Percentiles rank a stretch among this genome's conserved stretches.
phyloP scores from a whole-genome alignment of 35 echinoderm and acorn worm genomes.

The Ptychodera flava region DNA sequence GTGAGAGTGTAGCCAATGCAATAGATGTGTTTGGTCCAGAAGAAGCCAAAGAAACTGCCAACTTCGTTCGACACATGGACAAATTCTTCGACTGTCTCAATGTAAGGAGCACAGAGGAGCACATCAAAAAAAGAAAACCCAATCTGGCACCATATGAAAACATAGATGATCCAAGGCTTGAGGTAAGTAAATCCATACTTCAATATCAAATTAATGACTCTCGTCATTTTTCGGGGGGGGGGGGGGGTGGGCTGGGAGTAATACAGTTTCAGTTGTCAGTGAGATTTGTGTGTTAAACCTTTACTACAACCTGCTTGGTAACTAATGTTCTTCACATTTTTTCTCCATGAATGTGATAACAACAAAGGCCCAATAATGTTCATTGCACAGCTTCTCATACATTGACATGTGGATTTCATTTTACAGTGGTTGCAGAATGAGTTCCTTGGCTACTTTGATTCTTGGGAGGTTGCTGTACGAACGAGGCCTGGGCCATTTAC shows the following conservation, averaged over 20 bases:
- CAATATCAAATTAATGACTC: too few species aligned
- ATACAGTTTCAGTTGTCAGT: too few species aligned
- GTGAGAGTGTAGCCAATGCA: conserved; percentile 46
- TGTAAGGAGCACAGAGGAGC: conserved; percentile 6
- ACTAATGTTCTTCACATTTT: too few species aligned
- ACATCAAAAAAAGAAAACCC: conserved; percentile 8
- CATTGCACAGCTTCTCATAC: too few species aligned
- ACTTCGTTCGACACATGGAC: conserved; percentile 31
- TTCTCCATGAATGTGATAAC: too few species aligned
- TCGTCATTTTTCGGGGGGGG: too few species aligned
- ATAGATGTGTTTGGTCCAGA: conserved; percentile 2
- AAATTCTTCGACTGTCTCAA: conserved; percentile 66
- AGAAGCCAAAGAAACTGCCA: conserved; percentile 20
- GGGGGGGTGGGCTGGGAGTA: too few species aligned
- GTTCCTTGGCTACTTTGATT: conserved; percentile 27
- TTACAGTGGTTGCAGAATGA: conserved; percentile 10
- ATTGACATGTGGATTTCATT: too few species aligned
- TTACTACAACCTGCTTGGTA: too few species aligned
- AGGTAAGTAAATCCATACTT: too few species aligned
- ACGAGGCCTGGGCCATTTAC: not conserved
- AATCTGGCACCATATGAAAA: conserved; percentile 26
- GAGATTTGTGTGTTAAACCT: too few species aligned
- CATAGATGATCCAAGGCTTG: conserved; percentile 30
- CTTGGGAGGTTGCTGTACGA: conserved; percentile 13
- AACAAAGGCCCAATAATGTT: too few species aligned